phyloP scores from a whole-genome alignment of 2,888 invertebrate genomes.

The Listrodromus nycthemerus region DNA sequence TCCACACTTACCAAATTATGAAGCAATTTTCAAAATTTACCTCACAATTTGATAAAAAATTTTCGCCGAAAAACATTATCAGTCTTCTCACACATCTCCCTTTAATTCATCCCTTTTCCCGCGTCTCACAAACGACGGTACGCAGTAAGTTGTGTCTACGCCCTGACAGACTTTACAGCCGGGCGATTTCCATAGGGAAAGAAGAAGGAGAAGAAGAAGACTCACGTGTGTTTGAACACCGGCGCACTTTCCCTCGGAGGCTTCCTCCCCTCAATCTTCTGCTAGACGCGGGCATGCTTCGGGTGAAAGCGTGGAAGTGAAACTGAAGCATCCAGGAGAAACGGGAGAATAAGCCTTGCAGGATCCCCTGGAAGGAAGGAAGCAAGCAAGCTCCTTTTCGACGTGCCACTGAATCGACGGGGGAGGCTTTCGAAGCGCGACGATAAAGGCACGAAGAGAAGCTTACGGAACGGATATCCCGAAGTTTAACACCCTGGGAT shows the following conservation, averaged over 20 bases:
- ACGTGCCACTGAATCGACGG: slow-evolving; percentile 42
- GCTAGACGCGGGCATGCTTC: neutral
- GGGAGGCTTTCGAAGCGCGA: slow-evolving; percentile 50
- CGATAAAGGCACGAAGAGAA: slow-evolving; percentile 31
- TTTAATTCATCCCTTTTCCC: no score
- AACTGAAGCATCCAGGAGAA: slow-evolving; percentile 3
- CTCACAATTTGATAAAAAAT: no score
- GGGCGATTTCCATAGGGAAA: neutral
- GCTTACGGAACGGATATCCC: slow-evolving; percentile 59
- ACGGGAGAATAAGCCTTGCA: slow-evolving; percentile 45
- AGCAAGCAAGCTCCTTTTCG: slow-evolving; percentile 44
- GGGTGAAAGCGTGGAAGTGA: neutral
- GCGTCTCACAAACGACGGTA: neutral
- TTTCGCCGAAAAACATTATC: no score
- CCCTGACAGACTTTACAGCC: slow-evolving; percentile 1
- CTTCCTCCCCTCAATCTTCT: slow-evolving; percentile 5
- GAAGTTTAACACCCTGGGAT: slow-evolving; percentile 56
- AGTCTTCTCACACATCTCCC: no score
- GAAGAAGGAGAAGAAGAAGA: slow-evolving; percentile 1
- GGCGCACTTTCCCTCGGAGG: slow-evolving; percentile 4
- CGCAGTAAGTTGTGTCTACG: neutral
- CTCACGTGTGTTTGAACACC: slow-evolving; percentile 12
- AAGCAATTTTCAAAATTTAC: no score
- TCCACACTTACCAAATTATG: no score
- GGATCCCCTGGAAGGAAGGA: slow-evolving; percentile 41